phyloP scores from a whole-genome alignment of 1,140 invertebrate genomes.

The Dryas iulia region DNA sequence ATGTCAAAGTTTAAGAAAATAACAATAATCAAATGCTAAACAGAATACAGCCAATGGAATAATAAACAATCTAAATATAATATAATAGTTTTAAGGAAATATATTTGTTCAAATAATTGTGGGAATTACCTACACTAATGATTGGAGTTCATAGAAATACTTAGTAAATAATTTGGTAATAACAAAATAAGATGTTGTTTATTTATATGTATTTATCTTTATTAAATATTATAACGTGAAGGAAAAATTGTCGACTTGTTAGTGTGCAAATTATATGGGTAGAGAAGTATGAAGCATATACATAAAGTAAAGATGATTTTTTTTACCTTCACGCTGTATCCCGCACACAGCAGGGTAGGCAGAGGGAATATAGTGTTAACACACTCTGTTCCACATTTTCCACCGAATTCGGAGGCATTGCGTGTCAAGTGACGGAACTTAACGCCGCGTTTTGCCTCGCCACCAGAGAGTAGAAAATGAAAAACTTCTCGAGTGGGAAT shows the following conservation, averaged over 20 bases:
- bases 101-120: background rate
- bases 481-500: background rate
- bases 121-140: background rate
- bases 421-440: background rate
- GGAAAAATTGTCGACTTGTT: too few species aligned
- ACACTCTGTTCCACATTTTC: too few species aligned
- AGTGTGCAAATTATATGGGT: too few species aligned
- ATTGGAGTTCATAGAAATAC: background rate
- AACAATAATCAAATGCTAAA: background rate
- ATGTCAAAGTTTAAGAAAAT: background rate
- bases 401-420: too few species aligned
- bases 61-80: background rate
- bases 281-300: too few species aligned
- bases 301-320: too few species aligned
- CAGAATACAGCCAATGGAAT: background rate
- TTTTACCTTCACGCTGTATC: too few species aligned
- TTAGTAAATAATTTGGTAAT: background rate
- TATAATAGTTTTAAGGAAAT: background rate
- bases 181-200: background rate
- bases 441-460: background rate
- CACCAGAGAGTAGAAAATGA: background rate
- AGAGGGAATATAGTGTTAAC: too few species aligned
- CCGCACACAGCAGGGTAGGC: too few species aligned
- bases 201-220: too few species aligned
- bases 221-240: too few species aligned